phyloP scores from a whole-genome alignment of 2,888 invertebrate genomes.

The Melinaea menophilus region DNA sequence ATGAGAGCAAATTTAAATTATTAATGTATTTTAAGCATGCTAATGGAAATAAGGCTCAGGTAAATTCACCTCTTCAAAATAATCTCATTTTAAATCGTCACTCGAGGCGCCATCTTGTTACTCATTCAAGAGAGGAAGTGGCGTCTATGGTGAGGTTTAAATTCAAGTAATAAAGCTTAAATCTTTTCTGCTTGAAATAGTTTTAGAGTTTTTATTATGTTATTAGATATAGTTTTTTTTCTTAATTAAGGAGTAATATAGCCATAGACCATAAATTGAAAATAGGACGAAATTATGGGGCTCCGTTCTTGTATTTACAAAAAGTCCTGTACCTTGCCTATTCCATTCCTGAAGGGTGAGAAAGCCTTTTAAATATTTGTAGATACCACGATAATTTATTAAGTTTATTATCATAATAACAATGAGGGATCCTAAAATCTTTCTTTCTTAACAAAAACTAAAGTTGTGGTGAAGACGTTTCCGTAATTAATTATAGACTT shows the following conservation, averaged over 20 bases:
- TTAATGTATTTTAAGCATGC: slow-evolving; percentile 10
- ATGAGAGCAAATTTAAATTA: slow-evolving; percentile 5
- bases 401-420: too few relatives aligned
- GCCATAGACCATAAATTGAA: not conserved
- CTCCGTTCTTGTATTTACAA: not conserved
- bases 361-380: too few relatives aligned
- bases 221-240: not conserved
- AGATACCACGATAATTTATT: too few relatives aligned
- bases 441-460: too few relatives aligned
- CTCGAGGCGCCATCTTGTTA: slow-evolving; percentile 44
- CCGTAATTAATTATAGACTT: too few relatives aligned
- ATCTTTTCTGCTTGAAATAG: not conserved
- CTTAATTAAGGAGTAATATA: not conserved
- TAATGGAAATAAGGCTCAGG: slow-evolving; percentile 13
- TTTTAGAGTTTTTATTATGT: not conserved
- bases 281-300: not conserved
- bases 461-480: too few relatives aligned
- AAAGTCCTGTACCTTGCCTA: not conserved
- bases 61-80: slow-evolving; percentile 28
- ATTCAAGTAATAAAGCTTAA: slow-evolving; percentile 5
- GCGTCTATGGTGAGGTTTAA: slow-evolving; percentile 20
- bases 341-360: not conserved
- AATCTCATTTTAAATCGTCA: slow-evolving; percentile 36
- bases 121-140: slow-evolving; percentile 44
- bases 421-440: too few relatives aligned